Base-by-base conservation (phyloP, 1,140 invertebrate genomes). In the Rhopalosiphum maidis region DNA sequence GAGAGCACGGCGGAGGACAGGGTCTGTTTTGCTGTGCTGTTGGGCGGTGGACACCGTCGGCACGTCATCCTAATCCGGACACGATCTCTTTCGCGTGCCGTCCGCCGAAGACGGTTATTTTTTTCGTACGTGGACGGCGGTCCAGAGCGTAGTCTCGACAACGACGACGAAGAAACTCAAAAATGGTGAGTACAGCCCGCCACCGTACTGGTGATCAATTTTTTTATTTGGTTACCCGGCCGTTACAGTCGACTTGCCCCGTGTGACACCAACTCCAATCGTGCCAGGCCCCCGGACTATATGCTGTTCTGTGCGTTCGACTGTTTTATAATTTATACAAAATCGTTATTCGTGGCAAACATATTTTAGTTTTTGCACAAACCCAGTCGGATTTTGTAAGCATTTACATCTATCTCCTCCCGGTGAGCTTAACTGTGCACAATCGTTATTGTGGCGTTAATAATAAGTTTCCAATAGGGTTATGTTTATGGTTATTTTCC, bases 131-230 rank as follows among this genome's bases (percentile, higher is more conserved):
- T 37, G n/a, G 48, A 25, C 89, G 54, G 18, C 25, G 2, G 41
- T 41, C 55, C 30, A 6, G n/a, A 77, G 4, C n/a, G n/a, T 77
- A n/a, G 60, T 35, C 60, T 15, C 3, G 3, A 41, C 25, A 35
- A 6, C 21, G 15, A n/a, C 23, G 8, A 90, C 54, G 30, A 60
- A 25, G 23, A 77, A 90, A 18, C 35, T 25, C 22, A 21, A 90
- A 90, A 90, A 90, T 90, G 89, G 89, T 90, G 55, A 90, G 89
- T 90, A 41, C 15, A 15, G 46, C n/a, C 21, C 8, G 11, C 22
- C 23, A 43, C 15, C 21, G 35, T 22, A 46, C 6, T 85, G 23
- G 2, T 46, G 46, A 89, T 11, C 11, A 11, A 41, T 22, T 25
- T n/a, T 25, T n/a, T 25, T 11, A 9, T 89, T 54, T 18, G 4